Evolutionary conservation across 2,113 vertebrate species (phyloP).

Genomic region (Microtus ochrogaster): DNA sequence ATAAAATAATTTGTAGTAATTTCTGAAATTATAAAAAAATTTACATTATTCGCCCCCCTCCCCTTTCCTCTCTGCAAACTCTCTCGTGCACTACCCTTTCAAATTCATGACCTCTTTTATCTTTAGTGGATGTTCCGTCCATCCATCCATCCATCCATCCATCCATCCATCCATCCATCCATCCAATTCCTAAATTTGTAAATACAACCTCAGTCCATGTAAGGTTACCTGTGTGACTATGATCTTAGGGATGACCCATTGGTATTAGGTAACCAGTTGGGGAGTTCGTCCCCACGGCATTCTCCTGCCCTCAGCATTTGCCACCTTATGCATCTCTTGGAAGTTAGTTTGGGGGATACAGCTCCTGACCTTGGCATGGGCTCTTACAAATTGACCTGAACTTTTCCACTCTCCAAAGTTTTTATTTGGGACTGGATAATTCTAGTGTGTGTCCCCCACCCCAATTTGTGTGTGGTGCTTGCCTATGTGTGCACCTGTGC

Average conservation of each 20-base stretch:
- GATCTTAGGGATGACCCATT: not conserved
- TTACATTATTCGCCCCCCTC: not conserved
- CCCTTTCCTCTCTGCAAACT: not conserved
- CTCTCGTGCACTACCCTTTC: not conserved
- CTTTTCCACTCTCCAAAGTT: not conserved
- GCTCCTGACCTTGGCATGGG: not conserved
- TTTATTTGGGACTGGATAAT: not conserved
- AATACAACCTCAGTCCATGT: not conserved
- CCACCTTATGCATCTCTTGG: not conserved
- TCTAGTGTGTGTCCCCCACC: no score
- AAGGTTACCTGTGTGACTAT: not conserved
- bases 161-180: no score
- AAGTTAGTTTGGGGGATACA: not conserved
- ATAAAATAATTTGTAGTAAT: not conserved
- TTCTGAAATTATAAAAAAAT: not conserved
- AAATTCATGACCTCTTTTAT: not conserved
- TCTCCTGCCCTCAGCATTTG: not conserved
- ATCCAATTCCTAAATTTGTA: not conserved
- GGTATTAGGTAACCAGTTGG: no score
- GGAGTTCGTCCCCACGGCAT: not conserved
- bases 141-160: no score
- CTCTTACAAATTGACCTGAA: not conserved
- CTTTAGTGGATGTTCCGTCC: not conserved
- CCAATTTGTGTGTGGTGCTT: not conserved
- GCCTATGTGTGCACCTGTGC: not conserved